Evolutionary conservation across 2,797 vertebrate species (phyloP), one percentile per base, ranked within the genome.

Genomic region (Lutjanus argentimaculatus): DNA sequence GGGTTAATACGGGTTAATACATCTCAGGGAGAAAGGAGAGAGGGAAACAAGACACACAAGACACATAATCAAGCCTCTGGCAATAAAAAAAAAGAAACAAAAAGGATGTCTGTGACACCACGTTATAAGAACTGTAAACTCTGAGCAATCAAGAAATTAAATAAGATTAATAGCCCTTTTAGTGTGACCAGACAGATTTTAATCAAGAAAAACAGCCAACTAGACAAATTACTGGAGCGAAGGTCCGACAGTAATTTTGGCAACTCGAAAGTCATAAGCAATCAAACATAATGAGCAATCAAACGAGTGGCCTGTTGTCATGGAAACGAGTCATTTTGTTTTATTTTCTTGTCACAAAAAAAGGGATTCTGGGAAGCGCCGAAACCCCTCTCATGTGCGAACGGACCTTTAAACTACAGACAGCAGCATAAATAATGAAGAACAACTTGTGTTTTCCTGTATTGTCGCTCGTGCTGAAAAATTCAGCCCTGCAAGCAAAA

Each of bases 361-460:
- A 48, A 48, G 14, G 14, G 16, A 1, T 68, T 69, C 9, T 0
- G 62, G 49, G 52, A 58, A 73, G 17, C 6, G 0, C 17, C 30
- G 2, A 63, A 76, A 72, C 48, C 5, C 9, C 52, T 66, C 43
- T 36, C 36, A 0, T 51, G 68, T 59, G 30, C 79, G 52, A 72
- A 71, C 43, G 49, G 59, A 49, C 64, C 53, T 53, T 67, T 48
- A 68, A 63, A 78, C 42, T 64, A 25, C 46, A 62, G 19, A 66
- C 52, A 58, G 67, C 56, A 71, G 45, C 65, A 62, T 80, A 40
- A 83, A 81, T 81, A 77, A 73, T 82, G 19, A 77, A 68, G n/a
- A 9, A n/a, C n/a, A 75, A 58, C 49, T 61, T 73, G n/a, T 83
- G 75, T 79, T 83, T 70, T 14, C 48, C 19, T 25, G 40, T 22